These are phyloP conservation scores for Latrodectus hesperus DNA, from an alignment of 2,888 invertebrate species.

Conservation along the genomic window DNA sequence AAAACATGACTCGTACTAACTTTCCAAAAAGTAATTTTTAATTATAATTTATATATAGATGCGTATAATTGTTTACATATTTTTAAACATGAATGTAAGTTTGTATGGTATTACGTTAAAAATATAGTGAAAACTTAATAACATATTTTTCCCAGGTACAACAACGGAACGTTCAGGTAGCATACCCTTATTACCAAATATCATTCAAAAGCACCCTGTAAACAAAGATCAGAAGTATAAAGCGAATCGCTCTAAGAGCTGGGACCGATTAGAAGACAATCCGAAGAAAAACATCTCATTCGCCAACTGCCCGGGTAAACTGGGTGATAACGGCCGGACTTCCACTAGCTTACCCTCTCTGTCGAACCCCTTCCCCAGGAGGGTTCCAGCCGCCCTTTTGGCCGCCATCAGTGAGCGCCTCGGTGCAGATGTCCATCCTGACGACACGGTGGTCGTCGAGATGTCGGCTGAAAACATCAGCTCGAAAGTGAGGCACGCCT, in stretches of 20 bases:
- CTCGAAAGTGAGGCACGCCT: slow-evolving; percentile 59
- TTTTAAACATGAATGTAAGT: not conserved
- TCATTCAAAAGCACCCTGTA: not conserved
- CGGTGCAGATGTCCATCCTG: slow-evolving; percentile 71
- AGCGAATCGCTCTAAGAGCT: slow-evolving; percentile 63
- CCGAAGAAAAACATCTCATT: slow-evolving; percentile 26
- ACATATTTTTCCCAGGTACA: not conserved
- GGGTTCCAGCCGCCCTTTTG: slow-evolving; percentile 55
- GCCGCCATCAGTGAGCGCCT: slow-evolving; percentile 72
- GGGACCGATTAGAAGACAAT: slow-evolving; percentile 53
- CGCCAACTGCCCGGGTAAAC: slow-evolving; percentile 7
- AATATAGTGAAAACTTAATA: not conserved
- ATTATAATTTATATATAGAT: not conserved
- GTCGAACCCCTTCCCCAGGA: slow-evolving; percentile 50
- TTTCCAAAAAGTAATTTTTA: not conserved
- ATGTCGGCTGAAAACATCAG: slow-evolving; percentile 82
- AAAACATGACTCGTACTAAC: not conserved
- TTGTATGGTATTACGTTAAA: not conserved
- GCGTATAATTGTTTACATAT: not conserved
- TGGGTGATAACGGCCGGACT: slow-evolving; percentile 12
- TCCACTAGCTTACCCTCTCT: slow-evolving; percentile 56
- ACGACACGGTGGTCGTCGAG: slow-evolving; percentile 79
- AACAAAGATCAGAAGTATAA: slow-evolving; percentile 9
- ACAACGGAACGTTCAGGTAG: not conserved
- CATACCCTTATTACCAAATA: slow-evolving; percentile 46